A percentile compares a stretch with the other conserved stretches of the same genome.
phyloP scores from a whole-genome alignment of 2,113 vertebrate species.

The Callaeas wilsoni region DNA sequence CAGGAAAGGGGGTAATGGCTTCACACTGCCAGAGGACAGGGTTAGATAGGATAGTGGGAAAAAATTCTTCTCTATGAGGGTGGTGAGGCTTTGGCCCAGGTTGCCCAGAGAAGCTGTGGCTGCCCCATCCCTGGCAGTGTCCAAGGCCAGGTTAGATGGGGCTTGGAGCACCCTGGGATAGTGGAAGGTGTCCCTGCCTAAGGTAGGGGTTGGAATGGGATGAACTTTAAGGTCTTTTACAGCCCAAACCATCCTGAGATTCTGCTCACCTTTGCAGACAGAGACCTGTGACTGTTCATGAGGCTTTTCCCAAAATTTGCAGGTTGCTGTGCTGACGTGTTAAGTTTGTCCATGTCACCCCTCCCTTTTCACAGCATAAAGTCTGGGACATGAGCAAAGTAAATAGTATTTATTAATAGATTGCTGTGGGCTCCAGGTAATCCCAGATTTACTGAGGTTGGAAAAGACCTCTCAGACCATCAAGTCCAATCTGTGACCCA shows the following conservation, averaged over 20 bases:
- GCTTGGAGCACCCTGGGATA: not conserved
- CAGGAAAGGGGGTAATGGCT: not conserved
- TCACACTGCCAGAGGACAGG: not conserved
- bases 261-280: not conserved
- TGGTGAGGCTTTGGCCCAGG: not conserved
- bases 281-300: fast-evolving
- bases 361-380: not conserved
- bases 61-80: not conserved
- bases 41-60: not conserved
- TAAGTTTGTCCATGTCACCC: not conserved
- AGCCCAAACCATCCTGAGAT: not conserved
- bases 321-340: fast-evolving
- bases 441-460: not conserved
- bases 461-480: not conserved
- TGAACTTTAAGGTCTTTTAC: not conserved
- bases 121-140: not conserved
- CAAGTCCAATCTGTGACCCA: not conserved
- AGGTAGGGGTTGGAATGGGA: not conserved
- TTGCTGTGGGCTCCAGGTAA: not conserved
- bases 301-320: not conserved
- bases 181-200: not conserved
- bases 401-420: no score
- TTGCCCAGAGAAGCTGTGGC: not conserved
- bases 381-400: not conserved
- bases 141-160: not conserved